A percentile compares a stretch with the other conserved stretches of the same genome.
phyloP scores from a whole-genome alignment of 64 coral and sea anemone genomes.

The Platygyra sinensis region DNA sequence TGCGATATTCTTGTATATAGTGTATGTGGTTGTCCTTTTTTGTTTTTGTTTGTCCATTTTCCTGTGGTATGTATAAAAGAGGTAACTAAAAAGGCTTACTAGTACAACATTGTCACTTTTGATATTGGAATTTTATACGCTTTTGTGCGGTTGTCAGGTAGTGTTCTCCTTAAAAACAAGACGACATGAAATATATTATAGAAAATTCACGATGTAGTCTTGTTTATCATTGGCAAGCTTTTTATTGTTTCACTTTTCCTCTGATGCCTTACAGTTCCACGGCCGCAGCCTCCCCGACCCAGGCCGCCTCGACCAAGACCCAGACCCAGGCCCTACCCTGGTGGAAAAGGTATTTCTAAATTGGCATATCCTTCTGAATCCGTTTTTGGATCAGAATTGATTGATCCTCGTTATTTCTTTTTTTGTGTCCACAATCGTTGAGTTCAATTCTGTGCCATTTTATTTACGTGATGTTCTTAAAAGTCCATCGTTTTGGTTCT shows the following conservation, averaged over 20 bases:
- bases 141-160: too few species aligned
- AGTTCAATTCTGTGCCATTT: too few species aligned
- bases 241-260: background rate
- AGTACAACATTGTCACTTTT: too few species aligned
- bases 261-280: conserved; percentile 4
- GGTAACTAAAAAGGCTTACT: too few species aligned
- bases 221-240: background rate
- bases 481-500: too few species aligned
- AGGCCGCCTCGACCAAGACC: conserved; percentile 15
- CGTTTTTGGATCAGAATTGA: too few species aligned
- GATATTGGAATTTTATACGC: too few species aligned
- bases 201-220: background rate
- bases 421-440: too few species aligned
- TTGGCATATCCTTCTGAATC: background rate
- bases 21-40: too few species aligned
- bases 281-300: background rate
- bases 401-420: too few species aligned
- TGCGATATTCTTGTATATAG: background rate
- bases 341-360: conserved; percentile 36
- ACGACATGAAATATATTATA: background rate
- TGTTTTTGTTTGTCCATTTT: background rate
- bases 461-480: too few species aligned
- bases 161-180: background rate
- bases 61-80: too few species aligned
- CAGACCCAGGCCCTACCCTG: conserved; percentile 19